These are phyloP conservation scores for Kradibia gibbosae DNA, from an alignment of 1,140 invertebrate genomes.

Conservation along the genomic window DNA sequence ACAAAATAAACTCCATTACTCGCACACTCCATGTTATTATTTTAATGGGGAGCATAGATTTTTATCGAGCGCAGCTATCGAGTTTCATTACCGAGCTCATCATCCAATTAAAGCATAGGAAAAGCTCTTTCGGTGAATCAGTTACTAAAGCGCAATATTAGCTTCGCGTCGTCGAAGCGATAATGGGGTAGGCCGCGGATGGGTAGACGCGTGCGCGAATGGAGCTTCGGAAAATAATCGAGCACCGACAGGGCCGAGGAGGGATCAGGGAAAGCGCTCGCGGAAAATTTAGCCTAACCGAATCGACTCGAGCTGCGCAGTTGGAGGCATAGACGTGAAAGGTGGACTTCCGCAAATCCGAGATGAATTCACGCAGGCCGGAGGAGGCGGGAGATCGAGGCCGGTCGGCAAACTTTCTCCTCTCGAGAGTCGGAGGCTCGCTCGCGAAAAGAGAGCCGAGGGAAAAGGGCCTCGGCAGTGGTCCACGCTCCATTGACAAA, in stretches of 20 bases:
- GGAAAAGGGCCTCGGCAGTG: constrained; percentile 29
- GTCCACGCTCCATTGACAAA: constrained; percentile 26
- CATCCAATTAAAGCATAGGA: too few relatives aligned
- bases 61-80: too few relatives aligned
- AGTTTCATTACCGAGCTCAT: too few relatives aligned
- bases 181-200: too few relatives aligned
- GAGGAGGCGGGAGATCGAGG: background rate
- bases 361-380: background rate
- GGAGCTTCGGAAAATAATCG: background rate
- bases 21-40: background rate
- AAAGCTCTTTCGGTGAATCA: too few relatives aligned
- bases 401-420: constrained; percentile 40
- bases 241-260: too few relatives aligned
- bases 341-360: constrained; percentile 34
- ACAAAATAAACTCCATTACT: background rate
- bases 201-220: background rate
- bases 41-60: too few relatives aligned
- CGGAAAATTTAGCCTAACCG: constrained; percentile 1
- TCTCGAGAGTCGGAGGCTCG: constrained; percentile 11
- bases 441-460: background rate
- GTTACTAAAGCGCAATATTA: too few relatives aligned
- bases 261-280: background rate
- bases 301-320: background rate
- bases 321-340: constrained; percentile 1
- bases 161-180: too few relatives aligned